Base-by-base conservation (phyloP, 1,140 invertebrate genomes). In the Drosophila nikananu region DNA sequence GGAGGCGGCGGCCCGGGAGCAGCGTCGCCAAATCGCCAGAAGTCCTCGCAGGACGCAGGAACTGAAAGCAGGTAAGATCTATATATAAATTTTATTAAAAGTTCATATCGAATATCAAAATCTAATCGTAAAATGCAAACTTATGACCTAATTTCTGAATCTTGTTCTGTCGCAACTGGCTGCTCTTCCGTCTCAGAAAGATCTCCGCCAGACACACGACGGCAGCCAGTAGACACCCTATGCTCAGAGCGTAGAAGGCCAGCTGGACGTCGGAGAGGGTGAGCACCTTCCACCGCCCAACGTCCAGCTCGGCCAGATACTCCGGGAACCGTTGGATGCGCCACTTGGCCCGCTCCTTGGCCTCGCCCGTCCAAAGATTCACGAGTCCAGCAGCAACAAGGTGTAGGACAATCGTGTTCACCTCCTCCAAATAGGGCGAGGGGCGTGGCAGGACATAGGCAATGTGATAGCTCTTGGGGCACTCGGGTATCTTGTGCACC, bases 401-500 rank as follows among this genome's bases (percentile, higher is more conserved):
- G 12, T 68, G 72, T 21, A 91, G 44, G 9, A 93, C 60, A 7
- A 89, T 59, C 5, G 37, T 19, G 42, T 93, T 92, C 0, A 93
- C 55, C 23, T 52, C 57, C 39, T 86, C 68, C 10, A 81, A 23
- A 27, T 89, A 91, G 3, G 81, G 82, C 13, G 91, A 93, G 0
- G 92, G 67, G 13, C 79, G 77, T 9, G 77, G 77, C 51, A 92
- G 49, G 5, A 91, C 72, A 62, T 84, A 93, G 9, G 84, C 90
- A 49, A 93, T 87, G 57, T 84, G 80, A 67, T 93, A 93, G 37
- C 52, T 86, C 51, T 91, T 93, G 2, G 92, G 92, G 32, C 92
- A 93, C 46, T 93, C 87, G 17, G 86, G 80, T 30, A 93, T 91
- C 51, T 92, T 78, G 74, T 93, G 92, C 17, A 93, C 59, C 65